Conservation (phyloP, 2,113 vertebrate species). For the Camelus bactrianus region DNA sequence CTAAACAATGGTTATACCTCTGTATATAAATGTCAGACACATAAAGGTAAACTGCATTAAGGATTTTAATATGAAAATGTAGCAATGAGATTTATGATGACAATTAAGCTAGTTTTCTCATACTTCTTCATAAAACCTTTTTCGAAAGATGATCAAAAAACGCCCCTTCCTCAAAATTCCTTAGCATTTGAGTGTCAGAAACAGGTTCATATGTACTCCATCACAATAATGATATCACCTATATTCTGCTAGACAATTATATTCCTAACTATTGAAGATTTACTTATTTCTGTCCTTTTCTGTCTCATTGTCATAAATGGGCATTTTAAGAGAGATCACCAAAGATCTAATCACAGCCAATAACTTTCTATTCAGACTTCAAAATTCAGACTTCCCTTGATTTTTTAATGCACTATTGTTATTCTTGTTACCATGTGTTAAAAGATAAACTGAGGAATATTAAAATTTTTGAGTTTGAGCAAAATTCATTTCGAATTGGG, state of each 20-base stretch:
- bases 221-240: background rate
- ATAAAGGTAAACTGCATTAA: background rate
- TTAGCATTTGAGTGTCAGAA: background rate
- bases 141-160: background rate
- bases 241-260: background rate
- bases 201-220: background rate
- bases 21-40: background rate
- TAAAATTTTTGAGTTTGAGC: background rate
- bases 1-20: background rate
- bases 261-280: background rate
- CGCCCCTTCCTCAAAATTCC: background rate
- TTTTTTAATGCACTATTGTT: background rate
- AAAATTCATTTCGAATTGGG: background rate
- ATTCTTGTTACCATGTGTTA: background rate
- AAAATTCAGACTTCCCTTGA: background rate
- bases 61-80: background rate
- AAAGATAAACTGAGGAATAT: background rate
- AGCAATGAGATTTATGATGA: background rate
- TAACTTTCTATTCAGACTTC: background rate
- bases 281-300: background rate
- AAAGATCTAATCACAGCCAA: background rate
- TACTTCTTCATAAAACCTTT: background rate
- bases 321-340: background rate
- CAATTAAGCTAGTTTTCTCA: constrained; percentile 10
- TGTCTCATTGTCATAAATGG: background rate